Evolutionary conservation across 2,888 invertebrate genomes (phyloP).

Genomic region (Allygus modestus): DNA sequence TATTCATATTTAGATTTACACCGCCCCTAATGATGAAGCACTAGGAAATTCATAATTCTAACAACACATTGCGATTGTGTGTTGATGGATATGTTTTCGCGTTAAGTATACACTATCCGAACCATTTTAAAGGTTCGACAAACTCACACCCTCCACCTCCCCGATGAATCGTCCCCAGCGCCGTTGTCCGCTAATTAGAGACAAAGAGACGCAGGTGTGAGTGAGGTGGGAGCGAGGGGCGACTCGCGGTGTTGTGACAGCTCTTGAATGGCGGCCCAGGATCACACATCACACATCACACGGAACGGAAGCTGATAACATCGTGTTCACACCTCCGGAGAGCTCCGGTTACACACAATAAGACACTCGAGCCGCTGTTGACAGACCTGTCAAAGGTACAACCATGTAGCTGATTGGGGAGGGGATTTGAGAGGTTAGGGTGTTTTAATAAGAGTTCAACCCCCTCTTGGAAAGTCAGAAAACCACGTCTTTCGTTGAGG

Average conservation of each 20-base stretch:
- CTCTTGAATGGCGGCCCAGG: conserved; percentile 13
- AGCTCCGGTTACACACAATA: conserved; percentile 1
- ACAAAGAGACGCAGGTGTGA: conserved; percentile 18
- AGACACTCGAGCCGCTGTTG: conserved; percentile 35
- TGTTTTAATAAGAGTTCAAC: conserved; percentile 13
- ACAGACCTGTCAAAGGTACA: conserved; percentile 34
- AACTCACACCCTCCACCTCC: no score
- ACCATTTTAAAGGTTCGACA: no score
- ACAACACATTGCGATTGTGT: no score
- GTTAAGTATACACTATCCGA: no score
- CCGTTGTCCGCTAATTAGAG: conserved; percentile 20
- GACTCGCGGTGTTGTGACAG: conserved; percentile 45
- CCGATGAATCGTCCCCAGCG: not conserved
- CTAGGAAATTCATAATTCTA: no score
- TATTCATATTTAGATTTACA: no score
- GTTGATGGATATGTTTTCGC: no score
- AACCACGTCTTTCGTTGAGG: not conserved
- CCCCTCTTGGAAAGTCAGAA: conserved; percentile 6
- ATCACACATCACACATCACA: conserved; percentile 33
- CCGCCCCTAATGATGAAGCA: no score
- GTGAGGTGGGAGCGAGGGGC: not conserved
- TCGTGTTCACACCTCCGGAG: conserved; percentile 12
- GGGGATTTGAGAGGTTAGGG: conserved; percentile 23
- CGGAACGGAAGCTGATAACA: conserved; percentile 24
- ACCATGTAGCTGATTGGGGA: conserved; percentile 11